These are phyloP conservation scores for Dendroctonus valens DNA, from an alignment of 1,140 invertebrate species.

Conservation along the genomic window DNA sequence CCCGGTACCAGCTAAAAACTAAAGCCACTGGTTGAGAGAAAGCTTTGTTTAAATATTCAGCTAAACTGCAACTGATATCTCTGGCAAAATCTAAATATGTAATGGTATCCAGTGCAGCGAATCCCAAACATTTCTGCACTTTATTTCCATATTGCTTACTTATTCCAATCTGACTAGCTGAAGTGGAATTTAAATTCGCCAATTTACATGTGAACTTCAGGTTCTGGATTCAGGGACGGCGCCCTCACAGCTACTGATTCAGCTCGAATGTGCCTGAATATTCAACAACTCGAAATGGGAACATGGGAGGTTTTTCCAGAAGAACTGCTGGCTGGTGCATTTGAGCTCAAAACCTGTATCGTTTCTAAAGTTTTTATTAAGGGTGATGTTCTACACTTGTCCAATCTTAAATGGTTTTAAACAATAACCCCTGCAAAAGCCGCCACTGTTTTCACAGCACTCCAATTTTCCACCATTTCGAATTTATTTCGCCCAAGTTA, in stretches of 20 bases:
- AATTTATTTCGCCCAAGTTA: slow-evolving; percentile 20
- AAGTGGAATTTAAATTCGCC: slow-evolving; percentile 27
- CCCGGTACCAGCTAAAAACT: no score
- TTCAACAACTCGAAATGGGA: no score
- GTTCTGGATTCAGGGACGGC: slow-evolving; percentile 12
- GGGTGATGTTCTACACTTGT: no score
- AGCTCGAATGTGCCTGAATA: neutral
- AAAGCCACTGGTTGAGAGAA: neutral
- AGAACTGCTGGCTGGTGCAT: no score
- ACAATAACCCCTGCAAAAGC: neutral
- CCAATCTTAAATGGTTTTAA: no score
- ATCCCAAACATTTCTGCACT: slow-evolving; percentile 10
- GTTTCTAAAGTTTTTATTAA: no score
- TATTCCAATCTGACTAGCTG: slow-evolving; percentile 22
- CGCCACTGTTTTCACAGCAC: slow-evolving; percentile 8
- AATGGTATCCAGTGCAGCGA: slow-evolving; percentile 11
- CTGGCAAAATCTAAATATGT: slow-evolving; percentile 27
- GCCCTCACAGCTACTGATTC: neutral
- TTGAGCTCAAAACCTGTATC: no score
- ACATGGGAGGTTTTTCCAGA: no score
- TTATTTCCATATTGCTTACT: slow-evolving; percentile 30
- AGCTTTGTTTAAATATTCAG: slow-evolving; percentile 15
- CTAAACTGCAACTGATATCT: slow-evolving; percentile 12
- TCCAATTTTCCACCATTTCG: slow-evolving; percentile 18
- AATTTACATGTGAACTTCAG: slow-evolving; percentile 19